Conservation (phyloP, 2,888 invertebrate species). For the Tanypteryx hageni region DNA sequence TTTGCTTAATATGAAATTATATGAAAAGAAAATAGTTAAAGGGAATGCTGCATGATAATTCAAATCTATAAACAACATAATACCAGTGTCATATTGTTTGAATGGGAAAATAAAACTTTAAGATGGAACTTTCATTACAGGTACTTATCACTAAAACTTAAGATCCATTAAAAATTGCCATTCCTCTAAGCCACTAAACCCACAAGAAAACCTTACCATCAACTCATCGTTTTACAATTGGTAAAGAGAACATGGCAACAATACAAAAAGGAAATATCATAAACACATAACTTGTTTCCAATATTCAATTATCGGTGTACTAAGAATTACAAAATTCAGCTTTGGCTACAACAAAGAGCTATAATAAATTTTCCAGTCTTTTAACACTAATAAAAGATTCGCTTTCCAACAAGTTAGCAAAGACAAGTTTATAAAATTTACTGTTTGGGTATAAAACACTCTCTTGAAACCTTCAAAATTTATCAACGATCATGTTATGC, state of each 20-base stretch:
- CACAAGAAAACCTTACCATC: background rate
- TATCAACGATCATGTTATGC: conserved; percentile 30
- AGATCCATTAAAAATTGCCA: conserved; percentile 33
- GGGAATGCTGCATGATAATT: background rate
- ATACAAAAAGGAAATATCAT: background rate
- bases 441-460: conserved; percentile 39
- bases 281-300: background rate
- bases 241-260: background rate
- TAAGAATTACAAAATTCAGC: conserved; percentile 25
- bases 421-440: conserved; percentile 51
- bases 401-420: conserved; percentile 1
- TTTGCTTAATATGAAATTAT: background rate
- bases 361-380: conserved; percentile 45
- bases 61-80: background rate
- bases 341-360: conserved; percentile 21
- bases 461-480: conserved; percentile 49
- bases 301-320: background rate
- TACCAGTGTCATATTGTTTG: background rate
- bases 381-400: conserved; percentile 49
- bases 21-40: background rate
- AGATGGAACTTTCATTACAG: conserved; percentile 25
- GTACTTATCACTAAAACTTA: conserved; percentile 34
- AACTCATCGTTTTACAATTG: background rate
- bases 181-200: conserved; percentile 21
- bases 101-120: conserved; percentile 8